Evolutionary conservation across 2,113 vertebrate genomes (phyloP).

Genomic region (Grammomys surdaster): DNA sequence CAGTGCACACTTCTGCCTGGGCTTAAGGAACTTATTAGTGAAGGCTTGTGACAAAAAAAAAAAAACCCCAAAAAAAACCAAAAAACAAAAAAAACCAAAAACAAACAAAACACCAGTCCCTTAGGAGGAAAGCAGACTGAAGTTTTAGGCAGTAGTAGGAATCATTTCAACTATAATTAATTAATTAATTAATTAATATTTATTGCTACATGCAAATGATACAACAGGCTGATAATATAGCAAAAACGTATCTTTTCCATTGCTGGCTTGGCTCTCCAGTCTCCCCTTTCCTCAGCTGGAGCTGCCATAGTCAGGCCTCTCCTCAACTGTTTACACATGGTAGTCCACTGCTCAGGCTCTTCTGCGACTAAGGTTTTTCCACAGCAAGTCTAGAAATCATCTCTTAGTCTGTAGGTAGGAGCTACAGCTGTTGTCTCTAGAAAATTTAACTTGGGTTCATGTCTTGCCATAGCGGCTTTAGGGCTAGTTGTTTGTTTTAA

Average conservation of each 20-base stretch:
- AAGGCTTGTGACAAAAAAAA: constrained; percentile 13
- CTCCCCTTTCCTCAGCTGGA: background rate
- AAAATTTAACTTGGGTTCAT: constrained; percentile 46
- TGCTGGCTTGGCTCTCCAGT: background rate
- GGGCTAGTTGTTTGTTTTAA: constrained; percentile 52
- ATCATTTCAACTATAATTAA: constrained; percentile 25
- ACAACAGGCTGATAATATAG: background rate
- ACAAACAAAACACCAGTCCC: constrained; percentile 23
- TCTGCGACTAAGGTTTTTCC: background rate
- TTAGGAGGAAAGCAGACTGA: constrained; percentile 58
- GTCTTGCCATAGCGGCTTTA: constrained; percentile 46
- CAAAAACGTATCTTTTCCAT: background rate
- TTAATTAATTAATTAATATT: background rate
- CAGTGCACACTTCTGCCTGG: constrained; percentile 55
- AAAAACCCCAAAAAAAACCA: no score
- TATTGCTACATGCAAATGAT: background rate
- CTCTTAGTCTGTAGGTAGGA: constrained; percentile 24
- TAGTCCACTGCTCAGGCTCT: background rate
- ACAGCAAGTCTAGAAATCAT: constrained; percentile 49
- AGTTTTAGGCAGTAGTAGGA: background rate
- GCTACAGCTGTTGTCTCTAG: constrained; percentile 46
- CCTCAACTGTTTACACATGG: background rate
- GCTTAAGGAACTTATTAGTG: constrained; percentile 69
- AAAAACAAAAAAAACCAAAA: background rate
- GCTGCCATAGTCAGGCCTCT: background rate